Evolutionary conservation across 2,888 invertebrate species (phyloP), one percentile per base, ranked within the genome.

Genomic region (Tortricodes alternella): DNA sequence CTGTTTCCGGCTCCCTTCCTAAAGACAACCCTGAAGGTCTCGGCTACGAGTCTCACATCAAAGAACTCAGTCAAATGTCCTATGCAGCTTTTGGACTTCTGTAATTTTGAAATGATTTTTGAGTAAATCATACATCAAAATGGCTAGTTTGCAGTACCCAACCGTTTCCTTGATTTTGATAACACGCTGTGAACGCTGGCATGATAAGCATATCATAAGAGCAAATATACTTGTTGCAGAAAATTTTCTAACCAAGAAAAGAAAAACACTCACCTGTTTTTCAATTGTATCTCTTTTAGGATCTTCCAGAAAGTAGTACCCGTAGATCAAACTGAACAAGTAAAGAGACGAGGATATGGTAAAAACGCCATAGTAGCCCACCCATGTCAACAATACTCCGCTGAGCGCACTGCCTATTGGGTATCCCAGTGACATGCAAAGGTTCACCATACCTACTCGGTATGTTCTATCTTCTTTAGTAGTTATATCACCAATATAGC

Each of bases 401-500:
- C 97, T 97, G 9, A 96, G 84, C 0, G 97, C 96, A 85, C 96
- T 95, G 0, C 98, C 98, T 7, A 97, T 92, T 0, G 97, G 97
- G 46, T 96, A 95, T 0, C 97, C 97, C 15, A 97, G 85, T 0
- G 97, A 96, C 74, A 96, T 94, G 80, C 96, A 97, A 15, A 97
- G 93, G 79, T 97, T 98, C 46, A 96, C 94, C 50, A 97, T 93
- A 4, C 97, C 97, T 32, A 98, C 95, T 65, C 97, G 90, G 15
- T 96, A 89, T 0, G 97, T 97, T 64, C 97, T 92, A 46, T 94
- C 94, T 74, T 96, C 95, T 48, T 93, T 92, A 0, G 95, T 94
- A 1, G 97, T 96, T 9, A 97, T 94, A 72, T 97, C 97, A 32
- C 95, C 95, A 46, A 97, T 94, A 76, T 97, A 97, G 80, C 96